These are phyloP conservation scores for Trichogramma pretiosum DNA, from an alignment of 1,140 invertebrate genomes.

Conservation along the genomic window DNA sequence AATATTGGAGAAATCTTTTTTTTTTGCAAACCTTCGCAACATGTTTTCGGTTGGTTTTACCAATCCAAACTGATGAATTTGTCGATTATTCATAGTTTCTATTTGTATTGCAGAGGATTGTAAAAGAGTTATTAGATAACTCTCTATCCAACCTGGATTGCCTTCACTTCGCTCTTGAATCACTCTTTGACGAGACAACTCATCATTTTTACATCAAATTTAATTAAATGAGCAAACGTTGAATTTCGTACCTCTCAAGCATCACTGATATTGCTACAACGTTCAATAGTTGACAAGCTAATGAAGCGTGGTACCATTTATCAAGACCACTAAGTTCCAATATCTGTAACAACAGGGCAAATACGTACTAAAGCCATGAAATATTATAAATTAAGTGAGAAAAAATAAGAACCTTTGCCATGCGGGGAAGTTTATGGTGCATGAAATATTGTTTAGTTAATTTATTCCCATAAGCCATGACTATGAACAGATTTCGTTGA, in stretches of 20 bases:
- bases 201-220: neutral
- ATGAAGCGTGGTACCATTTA: constrained; percentile 49
- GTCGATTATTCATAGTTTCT: constrained; percentile 30
- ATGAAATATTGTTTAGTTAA: too few relatives aligned
- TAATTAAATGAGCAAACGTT: too few relatives aligned
- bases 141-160: constrained; percentile 58
- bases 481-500: constrained; percentile 28
- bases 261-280: constrained; percentile 51
- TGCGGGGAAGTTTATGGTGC: too few relatives aligned
- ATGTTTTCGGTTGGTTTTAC: constrained; percentile 38
- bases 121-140: constrained; percentile 50
- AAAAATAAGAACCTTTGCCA: too few relatives aligned
- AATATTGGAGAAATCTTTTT: too few relatives aligned
- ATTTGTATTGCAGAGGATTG: constrained; percentile 46
- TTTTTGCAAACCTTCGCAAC: too few relatives aligned
- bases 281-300: constrained; percentile 55
- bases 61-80: constrained; percentile 34
- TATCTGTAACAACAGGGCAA: constrained; percentile 26
- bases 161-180: constrained; percentile 52
- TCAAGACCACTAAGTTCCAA: constrained; percentile 36
- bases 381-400: too few relatives aligned
- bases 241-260: constrained; percentile 53
- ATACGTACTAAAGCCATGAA: too few relatives aligned
- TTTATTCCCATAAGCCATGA: constrained; percentile 30
- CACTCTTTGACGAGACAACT: constrained; percentile 32